Base-by-base conservation (phyloP, 1,140 invertebrate genomes). In the Hycleus cichorii region DNA sequence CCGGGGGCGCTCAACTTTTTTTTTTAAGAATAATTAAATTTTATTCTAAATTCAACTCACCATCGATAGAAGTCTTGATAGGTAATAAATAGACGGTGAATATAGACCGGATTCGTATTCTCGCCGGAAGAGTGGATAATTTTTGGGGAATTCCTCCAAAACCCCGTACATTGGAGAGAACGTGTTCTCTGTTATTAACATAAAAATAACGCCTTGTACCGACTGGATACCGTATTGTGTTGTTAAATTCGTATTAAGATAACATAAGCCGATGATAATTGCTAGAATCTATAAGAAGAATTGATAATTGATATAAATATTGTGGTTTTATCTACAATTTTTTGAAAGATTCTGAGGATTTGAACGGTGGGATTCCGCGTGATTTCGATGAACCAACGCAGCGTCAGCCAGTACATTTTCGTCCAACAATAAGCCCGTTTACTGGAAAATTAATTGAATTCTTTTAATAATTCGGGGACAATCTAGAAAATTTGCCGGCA, bases 81-180 rank as follows among this genome's bases (percentile, higher is more conserved):
- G 52, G 66, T 93, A 93, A 70, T 91, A 93, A 7, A 84, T 75
- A 6, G 81, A 80, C 1, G 85, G 80, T 0, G 82, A 73, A 69
- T 92, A 93, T 44, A 92, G 74, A 25, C 89, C 90, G 25, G 85
- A 84, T 58, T 84, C 80, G 62, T 89, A 83, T 72, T 94, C 91
- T 46, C 90, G 74, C 39, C 87, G 73, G 64, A 93, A 86, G 11
- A 93, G 72, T 0, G 90, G 89, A 52, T 89, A 81, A 66, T 89
- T 85, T 63, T 84, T 80, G 0, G 91, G 91, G 65, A 93, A 89
- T 57, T 87, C 76, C 55, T 86, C 80, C 4, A 94, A 76, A 1
- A 89, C 87, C 0, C 87, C 83, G 70, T 93, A 93, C 87, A 93
- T 91, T 0, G 90, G 88, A 45, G 84, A 83, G 73, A 91, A 94